Evolutionary conservation across 1,140 invertebrate species (phyloP).

Genomic region (Gryllus bimaculatus): DNA sequence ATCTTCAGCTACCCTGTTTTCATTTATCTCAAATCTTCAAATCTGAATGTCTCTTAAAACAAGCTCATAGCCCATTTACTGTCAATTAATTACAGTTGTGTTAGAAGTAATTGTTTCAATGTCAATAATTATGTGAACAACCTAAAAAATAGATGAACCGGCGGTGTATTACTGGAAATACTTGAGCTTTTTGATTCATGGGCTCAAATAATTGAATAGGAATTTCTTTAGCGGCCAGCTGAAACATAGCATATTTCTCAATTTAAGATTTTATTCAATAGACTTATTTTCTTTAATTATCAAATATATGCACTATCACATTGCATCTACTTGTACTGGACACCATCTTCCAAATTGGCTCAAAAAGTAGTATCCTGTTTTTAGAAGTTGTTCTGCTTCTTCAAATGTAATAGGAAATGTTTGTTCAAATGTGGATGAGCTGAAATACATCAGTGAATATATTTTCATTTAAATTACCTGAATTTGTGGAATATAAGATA

Average conservation of each 20-base stretch:
- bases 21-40: too few species aligned
- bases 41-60: too few species aligned
- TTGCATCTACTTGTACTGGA: constrained; percentile 44
- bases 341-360: constrained; percentile 48
- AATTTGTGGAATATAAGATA: too few species aligned
- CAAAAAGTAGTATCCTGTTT: constrained; percentile 42
- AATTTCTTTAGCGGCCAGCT: constrained; percentile 23
- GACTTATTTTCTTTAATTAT: too few species aligned
- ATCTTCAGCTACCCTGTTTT: too few species aligned
- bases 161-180: constrained; percentile 43
- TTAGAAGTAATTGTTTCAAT: too few species aligned
- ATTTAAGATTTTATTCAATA: too few species aligned
- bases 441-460: background rate
- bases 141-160: constrained; percentile 47
- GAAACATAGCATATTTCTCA: background rate
- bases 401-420: constrained; percentile 39
- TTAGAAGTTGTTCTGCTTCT: constrained; percentile 41
- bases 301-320: constrained; percentile 15
- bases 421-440: constrained; percentile 36
- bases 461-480: too few species aligned
- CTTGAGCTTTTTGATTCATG: constrained; percentile 31
- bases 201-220: constrained; percentile 40
- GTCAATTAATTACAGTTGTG: too few species aligned
- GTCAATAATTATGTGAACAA: too few species aligned
- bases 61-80: too few species aligned